A percentile compares a stretch with the other conserved stretches of the same genome.
Evolutionary conservation across 2,888 invertebrate genomes (phyloP).

Genomic region (Athripsodes cinereus): DNA sequence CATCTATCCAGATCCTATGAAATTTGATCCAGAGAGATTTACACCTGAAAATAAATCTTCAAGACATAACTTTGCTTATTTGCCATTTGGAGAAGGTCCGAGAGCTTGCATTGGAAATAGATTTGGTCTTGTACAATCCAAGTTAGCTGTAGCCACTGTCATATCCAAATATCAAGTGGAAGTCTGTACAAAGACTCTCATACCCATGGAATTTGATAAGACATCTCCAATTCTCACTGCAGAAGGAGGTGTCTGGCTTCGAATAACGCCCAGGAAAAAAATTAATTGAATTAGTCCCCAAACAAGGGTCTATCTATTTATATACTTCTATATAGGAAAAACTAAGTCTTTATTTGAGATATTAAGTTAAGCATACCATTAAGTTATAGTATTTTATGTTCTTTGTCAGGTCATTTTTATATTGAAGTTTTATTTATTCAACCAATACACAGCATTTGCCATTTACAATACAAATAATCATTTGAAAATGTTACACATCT

Average conservation of each 20-base stretch:
- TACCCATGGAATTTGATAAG: neutral
- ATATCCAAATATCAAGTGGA: neutral
- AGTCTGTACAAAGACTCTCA: neutral
- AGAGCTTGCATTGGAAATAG: neutral
- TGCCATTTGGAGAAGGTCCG: neutral
- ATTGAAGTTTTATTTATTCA: too few relatives aligned
- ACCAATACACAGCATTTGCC: too few relatives aligned
- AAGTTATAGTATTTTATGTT: too few relatives aligned
- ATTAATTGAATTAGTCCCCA: too few relatives aligned
- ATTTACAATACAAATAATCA: too few relatives aligned
- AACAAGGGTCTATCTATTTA: too few relatives aligned
- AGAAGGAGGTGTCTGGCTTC: neutral
- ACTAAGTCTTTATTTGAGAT: too few relatives aligned
- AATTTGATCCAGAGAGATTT: constrained; percentile 2
- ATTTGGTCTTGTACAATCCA: neutral
- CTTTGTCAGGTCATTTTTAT: too few relatives aligned
- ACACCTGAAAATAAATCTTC: neutral
- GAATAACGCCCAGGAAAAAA: too few relatives aligned
- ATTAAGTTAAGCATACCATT: too few relatives aligned
- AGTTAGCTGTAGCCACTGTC: neutral
- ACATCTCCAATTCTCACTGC: neutral
- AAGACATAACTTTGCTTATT: neutral
- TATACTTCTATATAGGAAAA: too few relatives aligned
- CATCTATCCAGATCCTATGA: neutral
- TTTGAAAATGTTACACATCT: too few relatives aligned